Evolutionary conservation across 2,888 invertebrate genomes (phyloP), one percentile per base, ranked within the genome.

Genomic region (Caenorhabditis imperialis): DNA sequence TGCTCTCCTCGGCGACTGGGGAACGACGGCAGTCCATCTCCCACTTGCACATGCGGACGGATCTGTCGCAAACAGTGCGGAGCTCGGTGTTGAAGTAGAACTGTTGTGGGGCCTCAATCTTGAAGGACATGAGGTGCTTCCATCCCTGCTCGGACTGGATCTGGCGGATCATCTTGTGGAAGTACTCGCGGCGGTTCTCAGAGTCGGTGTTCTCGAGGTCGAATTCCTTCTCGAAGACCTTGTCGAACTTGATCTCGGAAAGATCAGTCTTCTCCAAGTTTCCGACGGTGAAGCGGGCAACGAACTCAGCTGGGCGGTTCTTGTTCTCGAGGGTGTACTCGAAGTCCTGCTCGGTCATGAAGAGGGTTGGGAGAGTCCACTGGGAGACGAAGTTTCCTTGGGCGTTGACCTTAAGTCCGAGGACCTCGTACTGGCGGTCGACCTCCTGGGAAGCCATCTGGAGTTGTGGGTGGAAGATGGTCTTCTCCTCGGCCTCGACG

Each of bases 401-500:
- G 37, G 71, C 58, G n/a, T 58, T 67, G 54, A 83, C 27, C 35
- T 60, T 61, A 16, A 80, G 33, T 60, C 83, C 83, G 44, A 72
- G 55, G 6, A 58, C 22, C 10, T 75, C 55, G 61, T 57, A 48
- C n/a, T 60, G 25, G 16, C 61, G 50, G 35, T 81, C 61, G 38
- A 79, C 45, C 25, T 70, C 54, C 37, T 70, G 65, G 25, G 65
- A 27, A 16, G 50, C 44, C 38, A 48, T 50, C 40, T 81, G 73
- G 45, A 60, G 58, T 47, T 81, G 51, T 20, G 81, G 73, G 33
- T 76, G 63, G 38, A 53, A 62, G 50, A 85, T 71, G 47, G 84
- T 83, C 48, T 79, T 80, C 67, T 85, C 83, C 50, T 82, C 78
- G 27, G 80, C 42, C 44, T 83, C 81, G 22, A 71, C 55, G 60